Evolutionary conservation across 2,113 vertebrate species (phyloP).

Genomic region (Candoia aspera): DNA sequence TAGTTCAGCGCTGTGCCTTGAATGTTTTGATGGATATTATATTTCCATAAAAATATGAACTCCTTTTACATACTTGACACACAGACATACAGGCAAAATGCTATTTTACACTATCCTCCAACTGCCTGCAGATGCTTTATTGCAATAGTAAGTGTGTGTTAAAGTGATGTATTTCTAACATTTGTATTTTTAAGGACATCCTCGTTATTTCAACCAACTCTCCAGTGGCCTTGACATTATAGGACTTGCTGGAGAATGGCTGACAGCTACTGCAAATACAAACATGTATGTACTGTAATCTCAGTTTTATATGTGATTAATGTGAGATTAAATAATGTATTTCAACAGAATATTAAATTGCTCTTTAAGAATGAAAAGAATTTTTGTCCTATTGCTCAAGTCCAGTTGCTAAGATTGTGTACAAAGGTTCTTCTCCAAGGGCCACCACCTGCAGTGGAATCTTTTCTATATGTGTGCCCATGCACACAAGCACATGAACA

Average conservation of each 20-base stretch:
- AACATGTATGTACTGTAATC: conserved; percentile 62
- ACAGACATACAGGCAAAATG: not conserved
- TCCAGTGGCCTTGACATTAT: conserved; percentile 72
- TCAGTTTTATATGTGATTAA: not conserved
- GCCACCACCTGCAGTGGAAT: not conserved
- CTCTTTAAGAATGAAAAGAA: not conserved
- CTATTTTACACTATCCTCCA: not conserved
- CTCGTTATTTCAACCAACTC: conserved; percentile 73
- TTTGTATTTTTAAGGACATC: conserved; percentile 61
- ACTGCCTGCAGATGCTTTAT: not conserved
- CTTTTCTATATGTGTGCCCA: not conserved
- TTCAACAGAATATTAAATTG: not conserved
- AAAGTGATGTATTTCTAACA: not conserved
- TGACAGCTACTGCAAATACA: conserved; percentile 73
- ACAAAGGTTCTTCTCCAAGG: not conserved
- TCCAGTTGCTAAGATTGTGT: no score
- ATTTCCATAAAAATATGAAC: not conserved
- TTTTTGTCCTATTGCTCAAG: not conserved
- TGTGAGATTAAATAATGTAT: not conserved
- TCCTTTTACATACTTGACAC: not conserved
- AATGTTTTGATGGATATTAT: not conserved
- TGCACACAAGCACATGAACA: not conserved
- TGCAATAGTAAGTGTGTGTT: not conserved
- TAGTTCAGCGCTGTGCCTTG: not conserved
- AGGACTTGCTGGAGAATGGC: conserved; percentile 70